These are phyloP conservation scores for Chrysina gloriosa DNA, from an alignment of 2,888 invertebrate genomes.

Conservation along the genomic window DNA sequence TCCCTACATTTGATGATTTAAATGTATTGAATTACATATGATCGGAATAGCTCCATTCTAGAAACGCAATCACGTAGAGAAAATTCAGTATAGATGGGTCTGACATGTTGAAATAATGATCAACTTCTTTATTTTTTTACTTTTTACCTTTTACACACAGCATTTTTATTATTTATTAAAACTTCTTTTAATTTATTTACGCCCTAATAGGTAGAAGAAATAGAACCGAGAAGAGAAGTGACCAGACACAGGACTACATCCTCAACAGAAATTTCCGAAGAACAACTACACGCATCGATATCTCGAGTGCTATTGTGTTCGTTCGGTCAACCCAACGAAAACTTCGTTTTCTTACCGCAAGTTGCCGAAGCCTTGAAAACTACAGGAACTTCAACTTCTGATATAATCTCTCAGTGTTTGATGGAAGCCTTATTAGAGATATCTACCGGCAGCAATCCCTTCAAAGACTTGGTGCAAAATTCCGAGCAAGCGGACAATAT, in stretches of 20 bases:
- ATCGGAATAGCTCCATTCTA: no score
- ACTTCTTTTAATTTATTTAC: no score
- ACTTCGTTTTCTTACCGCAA: conserved; percentile 65
- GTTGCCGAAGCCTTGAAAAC: conserved; percentile 63
- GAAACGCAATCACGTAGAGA: no score
- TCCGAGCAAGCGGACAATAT: conserved; percentile 61
- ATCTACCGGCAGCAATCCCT: conserved; percentile 60
- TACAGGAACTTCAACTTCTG: conserved; percentile 63
- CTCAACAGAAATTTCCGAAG: conserved; percentile 72
- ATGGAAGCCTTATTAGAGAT: conserved; percentile 66
- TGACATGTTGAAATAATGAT: no score
- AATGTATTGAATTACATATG: no score
- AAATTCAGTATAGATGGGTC: no score
- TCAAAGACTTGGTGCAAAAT: conserved; percentile 55
- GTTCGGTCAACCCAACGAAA: conserved; percentile 69
- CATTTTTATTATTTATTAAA: no score
- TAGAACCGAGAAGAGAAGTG: conserved; percentile 66
- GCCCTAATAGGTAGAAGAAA: conserved; percentile 67
- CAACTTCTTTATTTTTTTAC: no score
- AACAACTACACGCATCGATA: conserved; percentile 73
- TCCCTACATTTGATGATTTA: no score
- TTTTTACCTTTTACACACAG: no score
- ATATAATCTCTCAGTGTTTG: conserved; percentile 71
- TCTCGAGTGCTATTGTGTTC: conserved; percentile 79
- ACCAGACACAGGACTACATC: conserved; percentile 60